Conservation (phyloP, 2,888 invertebrate genomes). For the Nephrotoma appendiculata region DNA sequence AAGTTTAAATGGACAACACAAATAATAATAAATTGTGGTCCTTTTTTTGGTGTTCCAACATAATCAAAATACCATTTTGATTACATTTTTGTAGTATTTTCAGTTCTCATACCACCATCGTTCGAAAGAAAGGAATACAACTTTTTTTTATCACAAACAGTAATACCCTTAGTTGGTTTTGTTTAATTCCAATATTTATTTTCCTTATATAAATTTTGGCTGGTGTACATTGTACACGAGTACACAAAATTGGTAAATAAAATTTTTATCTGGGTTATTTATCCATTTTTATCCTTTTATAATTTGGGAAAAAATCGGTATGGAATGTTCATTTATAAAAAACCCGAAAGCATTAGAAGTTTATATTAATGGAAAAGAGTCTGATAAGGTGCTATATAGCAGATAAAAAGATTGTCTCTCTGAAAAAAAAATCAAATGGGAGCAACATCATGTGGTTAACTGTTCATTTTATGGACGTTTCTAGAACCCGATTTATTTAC, state of each 20-base stretch:
- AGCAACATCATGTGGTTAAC: background rate
- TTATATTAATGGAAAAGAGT: background rate
- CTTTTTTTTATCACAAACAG: background rate
- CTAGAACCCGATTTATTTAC: no score
- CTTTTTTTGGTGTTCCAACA: background rate
- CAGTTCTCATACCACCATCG: background rate
- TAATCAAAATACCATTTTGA: background rate
- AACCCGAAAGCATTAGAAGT: background rate
- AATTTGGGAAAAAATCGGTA: background rate
- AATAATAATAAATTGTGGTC: background rate
- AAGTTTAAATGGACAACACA: background rate
- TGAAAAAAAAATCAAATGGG: background rate
- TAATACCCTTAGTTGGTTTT: background rate
- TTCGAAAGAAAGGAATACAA: background rate
- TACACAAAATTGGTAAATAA: background rate
- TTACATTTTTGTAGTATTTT: background rate
- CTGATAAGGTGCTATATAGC: background rate
- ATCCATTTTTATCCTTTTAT: background rate
- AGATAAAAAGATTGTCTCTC: background rate
- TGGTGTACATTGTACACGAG: background rate
- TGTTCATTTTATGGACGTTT: background rate
- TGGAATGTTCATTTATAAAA: background rate
- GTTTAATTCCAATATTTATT: background rate
- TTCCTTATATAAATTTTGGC: background rate
- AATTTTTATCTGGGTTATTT: background rate